Conservation (phyloP, 2,797 vertebrate species). For the Alectoris magna region DNA sequence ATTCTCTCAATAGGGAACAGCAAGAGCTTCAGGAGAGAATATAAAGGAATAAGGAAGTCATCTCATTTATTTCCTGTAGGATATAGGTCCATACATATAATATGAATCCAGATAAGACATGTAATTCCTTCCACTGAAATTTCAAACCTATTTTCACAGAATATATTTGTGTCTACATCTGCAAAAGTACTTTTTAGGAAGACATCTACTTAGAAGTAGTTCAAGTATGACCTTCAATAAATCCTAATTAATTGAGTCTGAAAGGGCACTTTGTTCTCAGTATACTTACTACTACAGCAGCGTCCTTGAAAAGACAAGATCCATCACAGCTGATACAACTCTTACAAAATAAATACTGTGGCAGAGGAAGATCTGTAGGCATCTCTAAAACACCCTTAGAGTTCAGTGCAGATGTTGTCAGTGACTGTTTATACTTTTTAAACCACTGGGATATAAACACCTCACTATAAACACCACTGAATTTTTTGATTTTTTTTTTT, state of each 20-base stretch:
- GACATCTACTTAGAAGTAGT: slow-evolving; percentile 4
- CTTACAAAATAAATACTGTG: not conserved
- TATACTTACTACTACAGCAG: not conserved
- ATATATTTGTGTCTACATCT: not conserved
- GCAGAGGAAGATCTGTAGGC: slow-evolving; percentile 21
- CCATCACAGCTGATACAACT: slow-evolving; percentile 15
- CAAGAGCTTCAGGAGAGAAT: not conserved
- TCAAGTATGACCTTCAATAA: slow-evolving; percentile 21
- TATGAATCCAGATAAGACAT: no score
- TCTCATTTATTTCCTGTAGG: not conserved
- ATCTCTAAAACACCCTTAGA: slow-evolving; percentile 41
- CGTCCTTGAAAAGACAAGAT: slow-evolving; percentile 26
- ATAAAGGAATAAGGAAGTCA: not conserved
- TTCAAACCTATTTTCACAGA: not conserved
- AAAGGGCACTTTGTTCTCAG: not conserved
- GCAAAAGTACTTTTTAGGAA: slow-evolving; percentile 39
- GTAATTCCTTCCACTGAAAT: not conserved
- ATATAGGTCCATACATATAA: fast-evolving
- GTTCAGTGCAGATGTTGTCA: slow-evolving; percentile 60
- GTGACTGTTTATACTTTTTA: slow-evolving; percentile 63
- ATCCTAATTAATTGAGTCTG: not conserved
- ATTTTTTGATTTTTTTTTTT: slow-evolving; percentile 67
- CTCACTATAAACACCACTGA: slow-evolving; percentile 65
- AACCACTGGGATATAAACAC: slow-evolving; percentile 69
- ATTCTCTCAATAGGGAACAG: not conserved